Conservation (phyloP, 2,888 invertebrate genomes). For the Noctua fimbriata region DNA sequence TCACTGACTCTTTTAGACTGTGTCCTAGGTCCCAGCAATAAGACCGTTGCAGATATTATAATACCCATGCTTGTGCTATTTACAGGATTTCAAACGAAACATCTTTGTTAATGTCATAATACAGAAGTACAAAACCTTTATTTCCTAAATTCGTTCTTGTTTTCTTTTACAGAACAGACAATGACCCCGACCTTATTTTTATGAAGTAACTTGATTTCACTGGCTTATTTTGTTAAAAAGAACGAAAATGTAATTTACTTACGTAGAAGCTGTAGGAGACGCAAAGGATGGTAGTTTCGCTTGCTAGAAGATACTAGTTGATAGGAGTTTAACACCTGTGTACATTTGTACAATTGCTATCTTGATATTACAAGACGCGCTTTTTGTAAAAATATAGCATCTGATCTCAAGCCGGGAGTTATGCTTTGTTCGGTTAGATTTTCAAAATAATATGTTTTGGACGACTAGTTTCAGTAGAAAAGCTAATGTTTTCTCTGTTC, state of each 20-base stretch:
- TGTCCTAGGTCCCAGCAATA: background rate
- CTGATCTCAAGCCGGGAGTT: background rate
- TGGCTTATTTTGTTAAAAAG: conserved; percentile 8
- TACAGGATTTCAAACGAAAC: background rate
- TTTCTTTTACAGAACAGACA: conserved; percentile 28
- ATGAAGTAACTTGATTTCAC: conserved; percentile 21
- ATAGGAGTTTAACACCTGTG: conserved; percentile 16
- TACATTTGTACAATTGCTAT: background rate
- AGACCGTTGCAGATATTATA: background rate
- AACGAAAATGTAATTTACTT: conserved; percentile 25
- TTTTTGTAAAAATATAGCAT: background rate
- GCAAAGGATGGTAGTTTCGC: background rate
- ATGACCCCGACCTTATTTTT: conserved; percentile 11
- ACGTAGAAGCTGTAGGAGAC: background rate
- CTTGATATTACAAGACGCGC: conserved; percentile 1
- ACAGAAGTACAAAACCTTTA: conserved; percentile 3
- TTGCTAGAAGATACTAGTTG: background rate
- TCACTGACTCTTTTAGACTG: background rate
- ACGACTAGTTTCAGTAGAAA: background rate
- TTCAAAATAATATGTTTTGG: background rate
- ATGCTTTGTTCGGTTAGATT: background rate
- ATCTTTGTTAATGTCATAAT: conserved; percentile 10
- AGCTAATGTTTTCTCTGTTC: background rate
- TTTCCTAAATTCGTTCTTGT: conserved; percentile 12
- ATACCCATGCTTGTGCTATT: background rate